Conservation (phyloP, 1,140 invertebrate genomes). For the Eciton burchellii region DNA sequence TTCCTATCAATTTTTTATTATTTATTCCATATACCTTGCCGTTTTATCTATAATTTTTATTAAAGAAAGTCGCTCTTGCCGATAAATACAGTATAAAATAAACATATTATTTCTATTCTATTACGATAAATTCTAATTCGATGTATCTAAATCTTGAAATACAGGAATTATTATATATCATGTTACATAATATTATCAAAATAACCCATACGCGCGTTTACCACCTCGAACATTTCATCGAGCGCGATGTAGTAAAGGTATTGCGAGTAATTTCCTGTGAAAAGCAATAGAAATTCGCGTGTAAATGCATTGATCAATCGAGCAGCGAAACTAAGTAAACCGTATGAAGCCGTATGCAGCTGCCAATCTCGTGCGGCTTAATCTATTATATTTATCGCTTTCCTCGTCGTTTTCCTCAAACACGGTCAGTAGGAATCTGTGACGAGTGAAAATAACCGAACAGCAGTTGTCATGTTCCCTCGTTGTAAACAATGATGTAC, state of each 20-base stretch:
- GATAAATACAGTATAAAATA: too few relatives aligned
- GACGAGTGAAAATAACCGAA: slow-evolving; percentile 80
- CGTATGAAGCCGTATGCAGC: slow-evolving; percentile 12
- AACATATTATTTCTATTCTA: too few relatives aligned
- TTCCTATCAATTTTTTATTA: too few relatives aligned
- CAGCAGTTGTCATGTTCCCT: slow-evolving; percentile 60
- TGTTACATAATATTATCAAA: too few relatives aligned
- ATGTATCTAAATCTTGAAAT: too few relatives aligned
- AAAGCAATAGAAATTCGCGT: slow-evolving; percentile 33
- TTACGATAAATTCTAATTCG: too few relatives aligned
- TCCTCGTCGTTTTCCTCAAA: slow-evolving; percentile 69
- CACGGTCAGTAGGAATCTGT: slow-evolving; percentile 84
- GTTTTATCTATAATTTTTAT: too few relatives aligned
- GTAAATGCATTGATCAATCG: neutral
- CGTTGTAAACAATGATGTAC: slow-evolving; percentile 54
- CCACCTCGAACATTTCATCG: neutral
- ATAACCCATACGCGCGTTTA: too few relatives aligned
- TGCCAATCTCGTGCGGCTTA: slow-evolving; percentile 10
- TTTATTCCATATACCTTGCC: too few relatives aligned
- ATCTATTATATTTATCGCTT: slow-evolving; percentile 64
- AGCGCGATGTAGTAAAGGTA: neutral
- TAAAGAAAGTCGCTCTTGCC: too few relatives aligned
- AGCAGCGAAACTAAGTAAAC: slow-evolving; percentile 19
- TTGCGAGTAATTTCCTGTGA: neutral
- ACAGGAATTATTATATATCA: too few relatives aligned